A percentile compares a stretch with the other conserved stretches of the same genome.
These are phyloP conservation scores for Allobates femoralis DNA, from an alignment of 2,797 vertebrate species.

Conservation along the genomic window DNA sequence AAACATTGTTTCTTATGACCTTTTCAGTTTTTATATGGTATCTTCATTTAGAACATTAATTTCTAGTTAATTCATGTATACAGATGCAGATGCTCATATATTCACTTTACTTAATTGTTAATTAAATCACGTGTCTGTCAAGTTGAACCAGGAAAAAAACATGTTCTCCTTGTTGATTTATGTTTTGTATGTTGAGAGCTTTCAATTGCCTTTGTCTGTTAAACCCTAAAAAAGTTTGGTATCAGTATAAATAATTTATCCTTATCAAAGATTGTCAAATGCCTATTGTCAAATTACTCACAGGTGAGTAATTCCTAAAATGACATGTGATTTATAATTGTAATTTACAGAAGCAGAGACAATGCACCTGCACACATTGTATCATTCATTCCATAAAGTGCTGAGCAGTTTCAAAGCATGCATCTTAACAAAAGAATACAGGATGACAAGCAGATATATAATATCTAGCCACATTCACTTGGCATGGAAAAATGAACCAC, in stretches of 20 bases:
- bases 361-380: not conserved
- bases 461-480: constrained; percentile 1
- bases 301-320: constrained; percentile 27
- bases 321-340: constrained; percentile 30
- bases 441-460: constrained; percentile 33
- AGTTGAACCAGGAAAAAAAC: not conserved
- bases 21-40: no score
- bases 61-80: no score
- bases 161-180: not conserved
- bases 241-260: constrained; percentile 47
- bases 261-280: constrained; percentile 47
- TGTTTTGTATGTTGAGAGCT: constrained; percentile 1
- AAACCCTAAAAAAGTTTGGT: constrained; percentile 16
- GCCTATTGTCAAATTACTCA: constrained; percentile 51
- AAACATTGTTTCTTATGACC: no score
- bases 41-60: no score
- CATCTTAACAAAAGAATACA: constrained; percentile 42
- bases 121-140: not conserved
- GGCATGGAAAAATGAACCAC: not conserved
- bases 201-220: constrained; percentile 1
- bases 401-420: constrained; percentile 41
- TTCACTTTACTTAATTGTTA: not conserved
- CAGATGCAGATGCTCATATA: not conserved
- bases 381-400: constrained; percentile 33
- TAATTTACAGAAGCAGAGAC: constrained; percentile 40